Conservation (phyloP, 1,140 invertebrate species). For the Branchinecta lindahli region DNA sequence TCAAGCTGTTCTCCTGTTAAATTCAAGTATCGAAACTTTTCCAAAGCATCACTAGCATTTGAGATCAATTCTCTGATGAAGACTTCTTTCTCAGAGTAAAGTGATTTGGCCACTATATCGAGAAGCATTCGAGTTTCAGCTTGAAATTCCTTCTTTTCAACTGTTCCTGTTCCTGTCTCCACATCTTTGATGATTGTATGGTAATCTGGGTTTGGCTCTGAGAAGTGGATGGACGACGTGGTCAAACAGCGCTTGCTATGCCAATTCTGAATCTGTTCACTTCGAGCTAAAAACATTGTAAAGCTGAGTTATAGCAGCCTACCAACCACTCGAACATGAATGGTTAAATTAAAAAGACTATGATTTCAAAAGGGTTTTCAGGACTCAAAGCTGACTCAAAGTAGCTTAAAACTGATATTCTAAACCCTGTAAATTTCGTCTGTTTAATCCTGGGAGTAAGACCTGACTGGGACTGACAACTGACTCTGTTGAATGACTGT, state of each 20-base stretch:
- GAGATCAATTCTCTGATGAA: conserved; percentile 91
- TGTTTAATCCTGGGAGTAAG: no score
- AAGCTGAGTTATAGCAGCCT: no score
- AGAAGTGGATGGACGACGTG: not conserved
- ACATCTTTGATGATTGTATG: conserved; percentile 29
- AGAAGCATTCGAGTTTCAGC: conserved; percentile 88
- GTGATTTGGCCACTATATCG: conserved; percentile 89
- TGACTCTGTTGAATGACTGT: no score
- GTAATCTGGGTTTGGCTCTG: conserved; percentile 22
- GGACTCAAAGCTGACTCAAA: no score
- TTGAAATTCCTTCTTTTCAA: conserved; percentile 57
- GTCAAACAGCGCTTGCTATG: not conserved
- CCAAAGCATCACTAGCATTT: conserved; percentile 91
- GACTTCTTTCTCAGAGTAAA: conserved; percentile 95
- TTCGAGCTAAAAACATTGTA: no score
- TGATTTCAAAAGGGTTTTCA: no score
- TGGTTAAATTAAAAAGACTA: no score
- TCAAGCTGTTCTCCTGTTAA: conserved; percentile 35
- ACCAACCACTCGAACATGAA: no score
- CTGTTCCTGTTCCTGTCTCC: conserved; percentile 27
- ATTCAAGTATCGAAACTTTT: conserved; percentile 66
- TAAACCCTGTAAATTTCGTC: no score
- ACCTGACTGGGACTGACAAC: no score
- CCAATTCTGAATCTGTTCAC: no score
- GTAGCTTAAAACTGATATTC: no score